Evolutionary conservation across 2,113 vertebrate genomes (phyloP).

Genomic region (Hoplias malabaricus): DNA sequence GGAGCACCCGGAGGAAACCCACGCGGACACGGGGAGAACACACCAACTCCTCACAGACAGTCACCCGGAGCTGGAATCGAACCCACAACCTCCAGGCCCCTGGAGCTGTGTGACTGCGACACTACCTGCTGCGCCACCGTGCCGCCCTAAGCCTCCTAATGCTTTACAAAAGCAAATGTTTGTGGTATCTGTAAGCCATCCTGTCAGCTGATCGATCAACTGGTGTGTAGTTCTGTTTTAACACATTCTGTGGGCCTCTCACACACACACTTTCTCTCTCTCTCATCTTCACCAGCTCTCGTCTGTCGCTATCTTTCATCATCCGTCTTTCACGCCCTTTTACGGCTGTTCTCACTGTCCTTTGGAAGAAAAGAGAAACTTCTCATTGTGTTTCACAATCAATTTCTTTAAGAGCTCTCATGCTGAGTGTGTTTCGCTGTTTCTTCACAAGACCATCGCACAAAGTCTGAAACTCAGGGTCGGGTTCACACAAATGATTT

Average conservation of each 20-base stretch:
- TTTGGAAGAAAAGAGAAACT: neutral
- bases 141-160: too few relatives aligned
- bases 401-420: slow-evolving; percentile 10
- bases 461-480: neutral
- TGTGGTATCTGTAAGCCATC: neutral
- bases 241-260: slow-evolving; percentile 37
- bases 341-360: slow-evolving; percentile 23
- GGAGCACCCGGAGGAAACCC: too few relatives aligned
- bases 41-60: too few relatives aligned
- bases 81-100: too few relatives aligned
- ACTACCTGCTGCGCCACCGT: too few relatives aligned
- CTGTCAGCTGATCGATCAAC: slow-evolving; percentile 39
- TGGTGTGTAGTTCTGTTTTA: slow-evolving; percentile 64
- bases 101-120: too few relatives aligned
- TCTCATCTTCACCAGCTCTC: too few relatives aligned
- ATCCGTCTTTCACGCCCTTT: slow-evolving; percentile 40
- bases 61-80: too few relatives aligned
- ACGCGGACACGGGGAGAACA: too few relatives aligned
- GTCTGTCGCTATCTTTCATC: slow-evolving; percentile 26
- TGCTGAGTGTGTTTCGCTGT: slow-evolving; percentile 15
- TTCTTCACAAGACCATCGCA: neutral
- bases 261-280: slow-evolving; percentile 16
- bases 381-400: slow-evolving; percentile 16
- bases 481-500: slow-evolving; percentile 14
- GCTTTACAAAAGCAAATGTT: too few relatives aligned